Percentiles rank a stretch among this genome's conserved stretches.
phyloP scores from a whole-genome alignment of 2,797 vertebrate species.

The Mormyrus proboscirostris region DNA sequence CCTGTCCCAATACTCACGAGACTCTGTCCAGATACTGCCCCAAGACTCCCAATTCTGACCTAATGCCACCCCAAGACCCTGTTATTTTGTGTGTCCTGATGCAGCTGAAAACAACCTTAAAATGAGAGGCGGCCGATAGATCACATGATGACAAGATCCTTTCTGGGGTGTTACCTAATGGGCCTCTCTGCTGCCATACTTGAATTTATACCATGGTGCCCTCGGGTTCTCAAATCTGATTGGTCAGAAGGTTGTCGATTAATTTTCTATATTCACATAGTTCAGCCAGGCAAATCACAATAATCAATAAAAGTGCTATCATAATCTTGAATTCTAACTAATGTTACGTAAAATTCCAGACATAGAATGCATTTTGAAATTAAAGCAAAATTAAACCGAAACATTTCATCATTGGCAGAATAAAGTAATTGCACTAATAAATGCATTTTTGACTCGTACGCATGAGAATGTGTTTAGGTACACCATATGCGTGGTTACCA shows the following conservation, averaged over 20 bases:
- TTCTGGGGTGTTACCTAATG: not conserved
- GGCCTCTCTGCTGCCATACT: not conserved
- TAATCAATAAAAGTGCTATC: not conserved
- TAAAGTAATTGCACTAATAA: not conserved
- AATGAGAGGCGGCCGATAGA: not conserved
- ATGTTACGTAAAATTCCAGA: not conserved
- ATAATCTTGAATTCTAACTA: not conserved
- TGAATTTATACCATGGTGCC: too few species aligned
- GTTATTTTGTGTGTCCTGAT: not conserved
- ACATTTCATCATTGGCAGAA: not conserved
- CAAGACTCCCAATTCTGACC: not conserved
- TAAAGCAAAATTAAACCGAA: not conserved
- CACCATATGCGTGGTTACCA: not conserved
- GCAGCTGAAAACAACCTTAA: not conserved
- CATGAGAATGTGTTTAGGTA: not conserved
- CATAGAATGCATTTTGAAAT: not conserved
- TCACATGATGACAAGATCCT: not conserved
- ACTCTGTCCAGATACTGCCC: not conserved
- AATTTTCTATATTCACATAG: not conserved
- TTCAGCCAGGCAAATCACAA: not conserved
- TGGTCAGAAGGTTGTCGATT: too few species aligned
- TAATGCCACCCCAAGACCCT: not conserved
- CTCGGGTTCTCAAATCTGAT: too few species aligned
- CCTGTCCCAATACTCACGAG: not conserved
- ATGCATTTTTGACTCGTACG: not conserved